Conservation (phyloP, 2,888 invertebrate genomes). For the Stenolophus ochropezus region DNA sequence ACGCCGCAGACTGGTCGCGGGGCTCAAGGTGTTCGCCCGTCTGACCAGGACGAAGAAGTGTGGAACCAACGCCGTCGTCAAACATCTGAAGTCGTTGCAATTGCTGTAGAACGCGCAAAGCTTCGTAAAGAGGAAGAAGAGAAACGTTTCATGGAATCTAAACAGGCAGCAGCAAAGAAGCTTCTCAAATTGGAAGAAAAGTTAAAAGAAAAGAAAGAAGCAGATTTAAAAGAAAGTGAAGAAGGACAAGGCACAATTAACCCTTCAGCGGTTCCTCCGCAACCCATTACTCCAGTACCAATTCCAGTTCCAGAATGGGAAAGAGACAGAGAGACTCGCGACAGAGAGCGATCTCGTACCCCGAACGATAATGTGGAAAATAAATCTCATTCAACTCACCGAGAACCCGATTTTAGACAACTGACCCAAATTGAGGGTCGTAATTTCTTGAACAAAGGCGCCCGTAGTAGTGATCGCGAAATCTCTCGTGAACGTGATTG, state of each 20-base stretch:
- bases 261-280: conserved; percentile 70
- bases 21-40: conserved; percentile 70
- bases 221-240: conserved; percentile 71
- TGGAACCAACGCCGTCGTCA: conserved; percentile 81
- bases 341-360: conserved; percentile 67
- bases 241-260: conserved; percentile 72
- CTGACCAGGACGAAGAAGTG: conserved; percentile 75
- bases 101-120: conserved; percentile 88
- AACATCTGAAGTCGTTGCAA: conserved; percentile 83
- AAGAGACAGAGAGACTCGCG: conserved; percentile 72
- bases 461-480: conserved; percentile 67
- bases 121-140: conserved; percentile 93
- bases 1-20: conserved; percentile 61
- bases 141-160: conserved; percentile 82
- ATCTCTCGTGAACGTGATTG: conserved; percentile 68
- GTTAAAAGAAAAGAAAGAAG: conserved; percentile 77
- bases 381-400: conserved; percentile 62
- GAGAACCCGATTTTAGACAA: conserved; percentile 68
- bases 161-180: conserved; percentile 80
- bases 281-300: conserved; percentile 72
- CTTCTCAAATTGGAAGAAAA: conserved; percentile 82
- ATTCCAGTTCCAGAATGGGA: conserved; percentile 77
- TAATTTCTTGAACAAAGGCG: conserved; percentile 69
- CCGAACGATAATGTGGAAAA: conserved; percentile 65
- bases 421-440: conserved; percentile 72